Percentiles rank a stretch among this genome's conserved stretches.
These are phyloP conservation scores for Albula goreensis DNA, from an alignment of 2,113 vertebrate genomes.

Conservation along the genomic window DNA sequence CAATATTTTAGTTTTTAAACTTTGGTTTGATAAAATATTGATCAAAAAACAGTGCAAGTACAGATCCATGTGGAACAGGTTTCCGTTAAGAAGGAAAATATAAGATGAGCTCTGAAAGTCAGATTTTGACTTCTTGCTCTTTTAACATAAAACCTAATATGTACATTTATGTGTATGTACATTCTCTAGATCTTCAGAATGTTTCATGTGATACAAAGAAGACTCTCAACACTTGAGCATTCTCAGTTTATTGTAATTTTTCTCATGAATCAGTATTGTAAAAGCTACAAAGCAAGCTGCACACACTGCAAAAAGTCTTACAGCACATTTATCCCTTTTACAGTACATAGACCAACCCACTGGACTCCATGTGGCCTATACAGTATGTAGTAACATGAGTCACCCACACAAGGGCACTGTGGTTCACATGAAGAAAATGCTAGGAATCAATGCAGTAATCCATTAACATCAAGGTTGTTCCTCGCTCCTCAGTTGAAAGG, in stretches of 20 bases:
- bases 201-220: background rate
- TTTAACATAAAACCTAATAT: too few species aligned
- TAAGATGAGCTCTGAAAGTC: background rate
- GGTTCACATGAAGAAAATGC: background rate
- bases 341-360: background rate
- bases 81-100: background rate
- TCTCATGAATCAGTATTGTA: constrained; percentile 5
- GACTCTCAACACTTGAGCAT: background rate
- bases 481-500: background rate
- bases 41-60: too few species aligned
- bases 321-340: background rate
- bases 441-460: background rate
- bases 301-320: constrained; percentile 6
- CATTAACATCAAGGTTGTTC: background rate
- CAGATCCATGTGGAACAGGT: background rate
- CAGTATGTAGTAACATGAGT: constrained; percentile 6
- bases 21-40: too few species aligned
- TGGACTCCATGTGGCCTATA: background rate
- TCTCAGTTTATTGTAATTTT: constrained; percentile 12
- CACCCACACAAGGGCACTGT: constrained; percentile 24
- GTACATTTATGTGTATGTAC: too few species aligned
- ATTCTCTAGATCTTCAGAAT: background rate
- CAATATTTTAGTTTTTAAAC: too few species aligned
- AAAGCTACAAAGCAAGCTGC: constrained; percentile 23
- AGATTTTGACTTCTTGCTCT: too few species aligned